Evolutionary conservation across 2,113 vertebrate species (phyloP).

Genomic region (Lanius collurio): DNA sequence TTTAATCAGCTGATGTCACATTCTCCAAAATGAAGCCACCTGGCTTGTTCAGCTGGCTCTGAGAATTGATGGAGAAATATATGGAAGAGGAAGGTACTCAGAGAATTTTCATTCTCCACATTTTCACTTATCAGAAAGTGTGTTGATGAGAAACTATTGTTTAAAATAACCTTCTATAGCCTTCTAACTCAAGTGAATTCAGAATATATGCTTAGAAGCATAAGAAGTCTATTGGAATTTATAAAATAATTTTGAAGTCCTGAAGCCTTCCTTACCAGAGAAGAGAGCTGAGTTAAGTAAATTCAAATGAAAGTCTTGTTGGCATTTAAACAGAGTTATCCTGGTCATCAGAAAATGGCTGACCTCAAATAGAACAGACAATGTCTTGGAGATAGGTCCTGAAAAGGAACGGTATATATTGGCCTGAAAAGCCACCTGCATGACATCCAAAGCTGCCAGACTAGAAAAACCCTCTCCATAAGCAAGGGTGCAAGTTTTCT

Average conservation of each 20-base stretch:
- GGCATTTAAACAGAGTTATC: neutral
- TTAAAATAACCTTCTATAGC: neutral
- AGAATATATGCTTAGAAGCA: neutral
- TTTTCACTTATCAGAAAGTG: neutral
- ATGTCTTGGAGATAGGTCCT: neutral
- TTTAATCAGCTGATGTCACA: neutral
- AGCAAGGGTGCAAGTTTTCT: neutral
- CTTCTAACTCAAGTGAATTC: neutral
- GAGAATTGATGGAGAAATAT: neutral
- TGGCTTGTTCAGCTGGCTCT: neutral
- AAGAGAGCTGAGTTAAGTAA: neutral
- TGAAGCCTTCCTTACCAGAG: neutral
- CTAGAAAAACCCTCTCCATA: neutral
- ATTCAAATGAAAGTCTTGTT: neutral
- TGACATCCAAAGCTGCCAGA: neutral
- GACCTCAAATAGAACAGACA: neutral
- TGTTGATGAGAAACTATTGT: neutral
- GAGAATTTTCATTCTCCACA: neutral
- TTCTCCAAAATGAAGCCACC: neutral
- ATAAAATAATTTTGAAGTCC: neutral
- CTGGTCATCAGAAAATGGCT: neutral
- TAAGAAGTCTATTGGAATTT: neutral
- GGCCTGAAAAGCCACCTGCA: neutral
- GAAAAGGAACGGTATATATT: neutral
- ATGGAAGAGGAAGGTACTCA: neutral